Evolutionary conservation across 2,888 invertebrate genomes (phyloP), one percentile per base, ranked within the genome.

Genomic region (Cryptocephalus moraei): DNA sequence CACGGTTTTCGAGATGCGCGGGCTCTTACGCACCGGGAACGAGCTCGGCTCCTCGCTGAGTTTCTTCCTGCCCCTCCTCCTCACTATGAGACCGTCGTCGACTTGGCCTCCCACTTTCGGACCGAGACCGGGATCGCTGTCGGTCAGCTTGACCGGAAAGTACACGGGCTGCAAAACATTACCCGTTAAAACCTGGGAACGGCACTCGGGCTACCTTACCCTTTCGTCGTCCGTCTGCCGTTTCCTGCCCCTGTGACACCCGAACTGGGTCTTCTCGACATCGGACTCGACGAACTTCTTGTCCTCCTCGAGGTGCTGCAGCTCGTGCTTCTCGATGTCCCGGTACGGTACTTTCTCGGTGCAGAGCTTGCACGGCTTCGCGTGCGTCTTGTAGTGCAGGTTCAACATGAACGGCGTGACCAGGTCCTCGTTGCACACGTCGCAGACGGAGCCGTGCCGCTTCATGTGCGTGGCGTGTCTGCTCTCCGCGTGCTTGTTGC

Each of bases 381-480:
- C 32, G 43, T 59, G 56, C 1, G 10, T 4, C 14, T 46, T 50
- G 33, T 53, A 53, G 43, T 59, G 59, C 11, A 57, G 33, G 43
- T 59, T 59, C 22, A 57, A 41, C 46, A 55, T 51, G 41, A 55
- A 58, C 8, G 52, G 50, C n/a, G 56, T 58, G 13, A 51, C 49
- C 36, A 56, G 47, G 13, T 57, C 50, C 4, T 47, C 14, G 0
- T 11, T 10, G 45, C 57, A 59, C 6, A 54, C 12, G 8, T 40
- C 10, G 41, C 59, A 59, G 1, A 12, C 33, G 0, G 53, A 45
- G 1, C 13, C 13, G 46, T 59, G 59, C 1, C 12, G 32, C n/a
- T 46, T 43, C 57, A 59, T 59, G 44, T 59, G 59, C 39, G 46
- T 9, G 22, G 54, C 50, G 45, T 53, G 54, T 13, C 48, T 39